Percentiles rank a stretch among this genome's conserved stretches.
phyloP scores from a whole-genome alignment of 2,113 vertebrate genomes.

The Cyrtonyx montezumae region DNA sequence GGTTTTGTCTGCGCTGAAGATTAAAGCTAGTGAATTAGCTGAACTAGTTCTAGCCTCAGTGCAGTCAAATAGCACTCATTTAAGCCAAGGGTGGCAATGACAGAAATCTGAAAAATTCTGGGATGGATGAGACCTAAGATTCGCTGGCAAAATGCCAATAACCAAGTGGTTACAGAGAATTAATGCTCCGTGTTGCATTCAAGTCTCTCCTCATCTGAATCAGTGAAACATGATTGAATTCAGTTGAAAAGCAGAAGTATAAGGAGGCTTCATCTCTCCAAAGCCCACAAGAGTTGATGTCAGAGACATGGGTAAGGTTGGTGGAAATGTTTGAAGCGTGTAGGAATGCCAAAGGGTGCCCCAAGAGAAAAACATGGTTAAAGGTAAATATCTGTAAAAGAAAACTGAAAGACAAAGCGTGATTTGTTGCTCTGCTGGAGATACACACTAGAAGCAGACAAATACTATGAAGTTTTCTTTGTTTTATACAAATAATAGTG shows the following conservation, averaged over 20 bases:
- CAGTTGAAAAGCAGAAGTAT: neutral
- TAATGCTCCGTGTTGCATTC: slow-evolving; percentile 8
- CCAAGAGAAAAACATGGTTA: neutral
- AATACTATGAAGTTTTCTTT: neutral
- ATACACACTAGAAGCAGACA: neutral
- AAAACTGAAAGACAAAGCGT: neutral
- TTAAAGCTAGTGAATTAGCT: neutral
- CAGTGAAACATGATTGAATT: neutral
- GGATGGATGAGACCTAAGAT: neutral
- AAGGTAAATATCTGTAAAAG: neutral
- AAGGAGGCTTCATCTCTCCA: neutral
- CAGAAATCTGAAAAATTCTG: neutral
- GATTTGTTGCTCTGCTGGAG: neutral
- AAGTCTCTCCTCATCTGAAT: neutral
- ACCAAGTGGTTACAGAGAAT: neutral
- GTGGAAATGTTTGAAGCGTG: neutral
- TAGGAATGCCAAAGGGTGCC: neutral
- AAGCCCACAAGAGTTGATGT: neutral
- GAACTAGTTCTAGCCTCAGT: neutral
- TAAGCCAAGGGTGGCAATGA: neutral
- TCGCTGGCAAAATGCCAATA: neutral
- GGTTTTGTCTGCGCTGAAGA: neutral
- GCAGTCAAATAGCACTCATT: neutral
- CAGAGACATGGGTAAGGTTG: neutral
- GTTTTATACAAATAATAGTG: neutral